A percentile compares a stretch with the other conserved stretches of the same genome.
Conservation (phyloP, 2,888 invertebrate genomes). For the Drosophila merina region DNA sequence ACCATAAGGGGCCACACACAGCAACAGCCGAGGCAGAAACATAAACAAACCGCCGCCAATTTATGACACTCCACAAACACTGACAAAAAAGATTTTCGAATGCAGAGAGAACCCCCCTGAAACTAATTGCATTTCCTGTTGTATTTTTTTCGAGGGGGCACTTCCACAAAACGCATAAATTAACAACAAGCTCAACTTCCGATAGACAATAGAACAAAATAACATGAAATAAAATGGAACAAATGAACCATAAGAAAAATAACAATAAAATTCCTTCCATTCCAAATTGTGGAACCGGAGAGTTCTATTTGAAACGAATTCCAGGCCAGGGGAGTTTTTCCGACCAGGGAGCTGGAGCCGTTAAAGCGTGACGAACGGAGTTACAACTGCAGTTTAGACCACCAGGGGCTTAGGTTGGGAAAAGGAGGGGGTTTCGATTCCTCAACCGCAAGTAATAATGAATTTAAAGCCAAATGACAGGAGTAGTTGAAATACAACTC, state of each 20-base stretch:
- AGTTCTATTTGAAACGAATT: conserved; percentile 40
- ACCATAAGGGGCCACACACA: conserved; percentile 34
- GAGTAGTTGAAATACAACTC: not conserved
- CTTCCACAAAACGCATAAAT: conserved; percentile 60
- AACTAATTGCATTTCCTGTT: conserved; percentile 79
- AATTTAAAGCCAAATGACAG: not conserved
- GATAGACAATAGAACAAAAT: conserved; percentile 60
- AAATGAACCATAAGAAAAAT: conserved; percentile 46
- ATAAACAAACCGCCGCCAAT: conserved; percentile 51
- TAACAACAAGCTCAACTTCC: conserved; percentile 75
- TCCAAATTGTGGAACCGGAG: conserved; percentile 18
- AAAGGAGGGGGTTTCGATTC: not conserved
- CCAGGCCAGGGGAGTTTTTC: conserved; percentile 34
- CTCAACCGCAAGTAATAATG: not conserved
- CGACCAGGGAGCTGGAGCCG: conserved; percentile 33
- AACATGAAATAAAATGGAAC: conserved; percentile 47
- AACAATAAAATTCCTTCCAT: conserved; percentile 36
- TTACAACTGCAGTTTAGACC: conserved; percentile 19
- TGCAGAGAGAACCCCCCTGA: conserved; percentile 29
- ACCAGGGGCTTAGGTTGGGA: not conserved
- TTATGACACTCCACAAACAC: conserved; percentile 44
- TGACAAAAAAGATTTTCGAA: conserved; percentile 23
- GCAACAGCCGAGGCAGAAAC: conserved; percentile 28
- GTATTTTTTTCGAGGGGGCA: conserved; percentile 21
- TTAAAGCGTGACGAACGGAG: conserved; percentile 61